Evolutionary conservation across 1,140 invertebrate species (phyloP), one percentile per base, ranked within the genome.

Genomic region (Eumaeus atala): DNA sequence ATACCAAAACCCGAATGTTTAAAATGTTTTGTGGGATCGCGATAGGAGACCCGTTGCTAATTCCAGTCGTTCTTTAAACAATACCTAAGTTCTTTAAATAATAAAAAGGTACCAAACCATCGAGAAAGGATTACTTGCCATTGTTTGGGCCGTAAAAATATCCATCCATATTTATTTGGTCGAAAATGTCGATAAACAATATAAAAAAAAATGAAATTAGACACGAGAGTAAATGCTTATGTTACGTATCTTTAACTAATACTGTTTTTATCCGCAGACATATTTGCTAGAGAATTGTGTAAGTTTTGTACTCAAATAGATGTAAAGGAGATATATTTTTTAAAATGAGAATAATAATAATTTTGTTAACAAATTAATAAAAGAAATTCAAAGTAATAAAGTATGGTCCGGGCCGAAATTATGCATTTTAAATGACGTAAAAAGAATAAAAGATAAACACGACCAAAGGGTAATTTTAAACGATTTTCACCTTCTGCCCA

Each of bases 401-500:
- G 14, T 16, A 34, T 56, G 54, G 57, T 10, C 17, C 21, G 54
- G 51, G 12, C 48, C 52, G 9, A 34, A 54, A n/a, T 14, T 60
- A 12, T 58, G 18, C 54, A 54, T 60, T 50, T 55, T 51, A 35
- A 54, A 49, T 9, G 55, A 42, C 14, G 12, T 51, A 44, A 37
- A 67, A 54, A 52, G 28, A 51, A 52, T 64, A 38, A 49, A 48
- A 34, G 21, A 61, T 53, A 58, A 61, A 40, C 51, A 62, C 9
- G 56, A 62, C 33, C 58, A 51, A 33, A 53, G 12, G 12, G 16
- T 52, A 21, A 62, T 66, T 10, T 38, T 66, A 36, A 59, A 66
- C 28, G 59, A 66, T 37, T 62, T 52, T 54, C 59, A 62, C 21
- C 42, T 66, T 9, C 40, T 66, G 16, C 63, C 63, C 8, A 57